Evolutionary conservation across 2,113 vertebrate species (phyloP), one percentile per base, ranked within the genome.

Genomic region (Atherinomorus stipes): DNA sequence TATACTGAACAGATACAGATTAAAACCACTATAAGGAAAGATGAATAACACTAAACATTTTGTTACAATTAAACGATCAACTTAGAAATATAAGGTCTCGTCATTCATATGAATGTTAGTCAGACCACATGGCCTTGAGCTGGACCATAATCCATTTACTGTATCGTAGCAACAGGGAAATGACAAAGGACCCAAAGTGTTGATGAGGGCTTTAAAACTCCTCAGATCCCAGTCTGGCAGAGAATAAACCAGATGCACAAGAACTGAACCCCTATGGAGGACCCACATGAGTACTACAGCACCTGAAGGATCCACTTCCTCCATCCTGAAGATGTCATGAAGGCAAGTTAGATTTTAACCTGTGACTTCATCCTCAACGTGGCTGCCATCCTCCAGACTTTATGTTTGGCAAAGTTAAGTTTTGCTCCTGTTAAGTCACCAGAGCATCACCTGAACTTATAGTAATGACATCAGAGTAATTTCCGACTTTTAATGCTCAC

Each of bases 321-420:
- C 12, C 40, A 42, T 42, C 12, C 40, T 42, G 40, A 3, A 15
- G 12, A 42, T 42, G 2, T 42, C 13, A 11, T 13, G 11, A 13
- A 11, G 13, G 12, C 64, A 49, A 38, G 60, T 64, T 59, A 42
- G 50, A 64, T 13, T 60, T 63, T 21, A 50, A 62, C 60, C 65
- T 67, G 47, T 79, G 61, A 53, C 45, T 44, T 70, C 44, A 75
- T 80, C 47, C n/a, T 31, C 44, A 45, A 1, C 4, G 16, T 45
- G 15, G 59, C 19, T 7, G 16, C 19, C 16, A 13, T 53, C 49
- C 40, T 51, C 40, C 38, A 23, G 34, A 64, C 47, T 28, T 22
- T 57, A 31, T 16, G 1, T 50, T 67, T 47, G 49, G 44, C 18
- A 19, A 42, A 0, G 22, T 31, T 18, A 34, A 19, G 65, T 47